Base-by-base conservation (phyloP, 2,113 vertebrate species). In the Pedionomus torquatus region DNA sequence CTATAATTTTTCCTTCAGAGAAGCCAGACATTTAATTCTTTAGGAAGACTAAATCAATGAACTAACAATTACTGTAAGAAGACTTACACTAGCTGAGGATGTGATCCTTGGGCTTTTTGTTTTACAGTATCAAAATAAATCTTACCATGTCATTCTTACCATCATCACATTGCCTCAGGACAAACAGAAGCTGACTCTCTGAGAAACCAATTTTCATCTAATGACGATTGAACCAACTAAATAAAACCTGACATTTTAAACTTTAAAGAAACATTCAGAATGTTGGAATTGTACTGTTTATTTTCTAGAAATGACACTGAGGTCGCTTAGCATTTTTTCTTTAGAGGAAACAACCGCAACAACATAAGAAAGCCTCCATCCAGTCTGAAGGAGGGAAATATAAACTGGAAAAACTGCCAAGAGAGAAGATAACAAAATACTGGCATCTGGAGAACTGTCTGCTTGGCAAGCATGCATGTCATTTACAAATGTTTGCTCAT, bases 401-500 rank as follows among this genome's bases (percentile, higher is more conserved):
- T 2, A 80, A 95, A 85, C 25, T 87, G 91, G 81, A 95, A 80
- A 74, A 76, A 35, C 20, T 91, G 89, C 93, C 96, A 97, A 85
- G 74, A 76, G 69, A 83, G 77, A 72, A 87, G 90, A 97, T 82
- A 93, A 96, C 86, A 93, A 89, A 95, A 85, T 43, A 2, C 58
- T 84, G 91, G 91, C 91, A 91, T 95, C 86, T 92, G 96, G 70
- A 94, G 93, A 87, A 54, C 74, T 83, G 93, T 85, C 74, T 95
- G 91, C 89, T 87, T 89, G 91, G 92, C 87, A 78, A 49, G 81
- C 65, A 11, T 5, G 33, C 24, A 26, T 66, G 58, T 87, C 91
- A 94, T 97, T 91, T 95, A 96, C 77, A 94, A 97, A 94, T 94
- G 91, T 95, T 97, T 96, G 93, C 63, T 80, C 70, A 52, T 91